phyloP scores from a whole-genome alignment of 2,888 invertebrate genomes.

The Boloria euphrosyne region DNA sequence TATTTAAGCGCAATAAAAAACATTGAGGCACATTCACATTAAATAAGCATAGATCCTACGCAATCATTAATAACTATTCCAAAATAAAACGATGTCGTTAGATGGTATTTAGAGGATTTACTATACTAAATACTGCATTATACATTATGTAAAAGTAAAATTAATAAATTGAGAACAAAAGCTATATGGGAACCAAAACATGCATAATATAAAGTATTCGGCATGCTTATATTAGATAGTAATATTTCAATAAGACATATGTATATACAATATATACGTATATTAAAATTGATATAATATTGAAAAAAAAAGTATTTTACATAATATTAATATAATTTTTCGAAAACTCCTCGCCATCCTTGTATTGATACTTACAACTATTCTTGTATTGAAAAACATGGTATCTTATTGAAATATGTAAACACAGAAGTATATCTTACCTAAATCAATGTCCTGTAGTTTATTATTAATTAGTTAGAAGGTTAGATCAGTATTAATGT shows the following conservation, averaged over 20 bases:
- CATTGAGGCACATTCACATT: too few species aligned
- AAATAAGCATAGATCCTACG: too few species aligned
- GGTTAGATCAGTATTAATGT: conserved; percentile 54
- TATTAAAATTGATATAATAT: background rate
- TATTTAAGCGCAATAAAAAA: too few species aligned
- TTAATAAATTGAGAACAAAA: background rate
- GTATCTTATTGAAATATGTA: conserved; percentile 59
- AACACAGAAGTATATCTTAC: conserved; percentile 67
- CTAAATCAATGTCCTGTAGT: conserved; percentile 60
- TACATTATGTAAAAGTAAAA: background rate
- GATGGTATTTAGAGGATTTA: background rate
- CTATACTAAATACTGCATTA: background rate
- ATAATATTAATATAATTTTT: background rate
- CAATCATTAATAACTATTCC: too few species aligned
- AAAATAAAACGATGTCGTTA: too few species aligned
- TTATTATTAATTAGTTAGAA: conserved; percentile 56
- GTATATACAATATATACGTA: conserved; percentile 4
- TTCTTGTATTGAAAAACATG: background rate
- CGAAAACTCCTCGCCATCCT: too few species aligned
- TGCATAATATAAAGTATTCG: conserved; percentile 10
- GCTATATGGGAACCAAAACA: conserved; percentile 9
- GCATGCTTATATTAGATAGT: conserved; percentile 27
- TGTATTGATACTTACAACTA: background rate
- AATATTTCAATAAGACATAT: conserved; percentile 42
- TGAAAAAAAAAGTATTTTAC: background rate